Evolutionary conservation across 2,113 vertebrate genomes (phyloP).

Genomic region (Carollia perspicillata): DNA sequence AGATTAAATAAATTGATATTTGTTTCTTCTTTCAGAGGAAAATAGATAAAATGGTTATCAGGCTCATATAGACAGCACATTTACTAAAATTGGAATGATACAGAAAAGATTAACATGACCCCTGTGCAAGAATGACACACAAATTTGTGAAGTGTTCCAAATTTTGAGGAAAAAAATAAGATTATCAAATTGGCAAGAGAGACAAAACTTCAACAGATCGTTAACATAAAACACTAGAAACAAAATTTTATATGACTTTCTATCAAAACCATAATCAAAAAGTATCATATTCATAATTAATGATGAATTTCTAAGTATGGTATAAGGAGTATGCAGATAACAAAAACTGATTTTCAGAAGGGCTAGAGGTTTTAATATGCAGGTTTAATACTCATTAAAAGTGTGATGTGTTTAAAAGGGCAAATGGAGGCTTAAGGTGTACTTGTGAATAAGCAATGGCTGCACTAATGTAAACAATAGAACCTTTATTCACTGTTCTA

Average conservation of each 20-base stretch:
- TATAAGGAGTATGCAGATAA: not conserved
- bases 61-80: not conserved
- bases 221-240: not conserved
- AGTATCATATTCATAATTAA: not conserved
- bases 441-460: not conserved
- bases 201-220: not conserved
- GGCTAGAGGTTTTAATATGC: not conserved
- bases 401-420: not conserved
- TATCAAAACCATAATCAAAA: not conserved
- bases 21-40: not conserved
- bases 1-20: not conserved
- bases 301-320: not conserved
- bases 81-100: not conserved
- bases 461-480: not conserved
- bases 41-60: not conserved
- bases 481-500: not conserved
- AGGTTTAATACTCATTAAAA: not conserved
- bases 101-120: not conserved
- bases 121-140: not conserved
- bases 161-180: not conserved
- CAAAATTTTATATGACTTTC: not conserved
- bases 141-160: not conserved
- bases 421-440: not conserved
- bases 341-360: not conserved
- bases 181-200: not conserved